These are phyloP conservation scores for Uromys caudimaculatus DNA, from an alignment of 2,797 vertebrate genomes.

Conservation along the genomic window DNA sequence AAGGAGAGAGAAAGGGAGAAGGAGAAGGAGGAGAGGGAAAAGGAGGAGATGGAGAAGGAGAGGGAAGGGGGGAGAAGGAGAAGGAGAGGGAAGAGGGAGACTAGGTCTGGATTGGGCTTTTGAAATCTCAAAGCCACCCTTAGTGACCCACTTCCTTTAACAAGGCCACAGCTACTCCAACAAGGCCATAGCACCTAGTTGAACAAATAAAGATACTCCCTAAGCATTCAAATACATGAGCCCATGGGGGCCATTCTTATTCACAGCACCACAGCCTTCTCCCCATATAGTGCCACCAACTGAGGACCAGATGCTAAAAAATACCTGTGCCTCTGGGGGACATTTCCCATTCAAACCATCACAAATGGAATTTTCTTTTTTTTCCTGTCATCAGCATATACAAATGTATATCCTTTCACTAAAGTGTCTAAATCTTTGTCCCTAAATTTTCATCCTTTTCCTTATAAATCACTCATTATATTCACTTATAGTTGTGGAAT, in stretches of 20 bases:
- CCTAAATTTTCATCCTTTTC: constrained; percentile 56
- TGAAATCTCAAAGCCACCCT: background rate
- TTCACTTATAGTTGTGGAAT: constrained; percentile 73
- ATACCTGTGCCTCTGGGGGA: no score
- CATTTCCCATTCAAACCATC: background rate
- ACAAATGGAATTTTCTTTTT: constrained; percentile 78
- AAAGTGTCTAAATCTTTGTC: background rate
- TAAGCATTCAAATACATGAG: background rate
- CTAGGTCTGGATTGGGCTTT: background rate
- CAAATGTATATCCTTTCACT: background rate
- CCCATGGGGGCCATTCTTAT: background rate
- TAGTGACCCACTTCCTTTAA: background rate
- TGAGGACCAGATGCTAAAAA: background rate
- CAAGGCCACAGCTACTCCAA: background rate
- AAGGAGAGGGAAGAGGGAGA: background rate
- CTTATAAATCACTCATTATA: constrained; percentile 50
- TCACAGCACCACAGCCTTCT: background rate
- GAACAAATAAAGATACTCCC: background rate
- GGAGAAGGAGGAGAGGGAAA: no score
- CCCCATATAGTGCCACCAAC: no score
- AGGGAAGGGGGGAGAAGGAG: no score
- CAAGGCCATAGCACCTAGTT: background rate
- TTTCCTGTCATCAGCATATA: constrained; percentile 65
- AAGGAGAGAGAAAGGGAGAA: background rate
- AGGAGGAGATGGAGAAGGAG: background rate